Evolutionary conservation across 2,888 invertebrate species (phyloP), one percentile per base, ranked within the genome.

Genomic region (Xanthia icteritia): DNA sequence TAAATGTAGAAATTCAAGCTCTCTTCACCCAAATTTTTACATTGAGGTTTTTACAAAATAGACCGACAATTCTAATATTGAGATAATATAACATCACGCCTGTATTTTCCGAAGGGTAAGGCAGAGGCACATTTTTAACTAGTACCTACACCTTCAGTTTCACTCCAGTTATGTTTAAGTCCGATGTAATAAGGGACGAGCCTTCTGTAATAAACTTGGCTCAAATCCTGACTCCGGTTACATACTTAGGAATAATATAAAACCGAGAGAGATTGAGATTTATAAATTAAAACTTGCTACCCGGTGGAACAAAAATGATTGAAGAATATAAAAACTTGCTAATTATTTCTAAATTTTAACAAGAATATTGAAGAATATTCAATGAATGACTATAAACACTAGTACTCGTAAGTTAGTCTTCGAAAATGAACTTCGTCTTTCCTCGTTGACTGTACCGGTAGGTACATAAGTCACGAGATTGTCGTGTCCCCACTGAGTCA

Each of bases 401-500:
- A 36, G 15, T 48, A 23, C 63, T 63, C 23, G 15, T 48, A 54
- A 9, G 9, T 2, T 39, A 9, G 27, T 27, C 27, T 11, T 45
- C 0, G 15, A 45, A 45, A 45, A 45, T 15, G 15, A 45, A 15
- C 45, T 45, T 4, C 20, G 2, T 36, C 6, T 39, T 20, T n/a
- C 13, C n/a, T 13, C n/a, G 58, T n/a, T 4, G n/a, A 68, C 39
- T 56, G 39, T 68, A 68, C 56, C 36, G 0, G 17, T 51, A 1
- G 1, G 17, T 20, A 68, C 36, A 8, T n/a, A 36, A 76, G 75
- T 73, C 83, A 68, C 77, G 70, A 82, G 54, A 54, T 8, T 17
- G 39, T 64, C 54, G 76, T 76, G 73, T 73, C 54, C 11, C 61
- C 27, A 70, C 31, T 82, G 76, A 82, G 42, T 84, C 81, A 84